phyloP scores from a whole-genome alignment of 2,888 invertebrate genomes.

The Epicampocera succincta region DNA sequence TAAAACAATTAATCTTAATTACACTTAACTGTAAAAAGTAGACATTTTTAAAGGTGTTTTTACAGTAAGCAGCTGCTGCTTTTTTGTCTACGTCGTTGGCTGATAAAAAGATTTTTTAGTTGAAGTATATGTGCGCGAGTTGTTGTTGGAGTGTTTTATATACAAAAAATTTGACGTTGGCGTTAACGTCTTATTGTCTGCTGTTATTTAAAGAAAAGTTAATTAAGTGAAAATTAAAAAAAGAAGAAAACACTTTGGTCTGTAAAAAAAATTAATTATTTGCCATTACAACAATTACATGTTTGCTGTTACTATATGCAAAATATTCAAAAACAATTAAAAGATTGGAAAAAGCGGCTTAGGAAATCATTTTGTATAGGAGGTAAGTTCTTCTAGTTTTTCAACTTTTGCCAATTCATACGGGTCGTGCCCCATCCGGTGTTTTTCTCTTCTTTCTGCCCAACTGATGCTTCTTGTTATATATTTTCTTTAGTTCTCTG shows the following conservation, averaged over 20 bases:
- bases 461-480: conserved; percentile 46
- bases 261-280: not conserved
- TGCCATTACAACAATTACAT: conserved; percentile 1
- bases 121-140: conserved; percentile 35
- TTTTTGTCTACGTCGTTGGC: conserved; percentile 14
- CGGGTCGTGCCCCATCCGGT: conserved; percentile 67
- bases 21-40: too few relatives aligned
- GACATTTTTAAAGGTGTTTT: not conserved
- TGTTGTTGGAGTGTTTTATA: conserved; percentile 39
- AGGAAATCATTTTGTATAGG: conserved; percentile 61
- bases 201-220: conserved; percentile 38
- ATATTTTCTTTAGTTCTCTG: conserved; percentile 51
- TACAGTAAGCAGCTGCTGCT: conserved; percentile 29
- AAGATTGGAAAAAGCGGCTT: conserved; percentile 61
- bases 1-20: not conserved
- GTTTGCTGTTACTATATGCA: conserved; percentile 48
- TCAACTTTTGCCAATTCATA: conserved; percentile 33
- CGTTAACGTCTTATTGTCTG: conserved; percentile 54
- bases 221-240: conserved; percentile 3
- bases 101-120: conserved; percentile 8
- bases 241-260: too few relatives aligned
- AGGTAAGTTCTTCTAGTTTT: conserved; percentile 46
- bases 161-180: conserved; percentile 42
- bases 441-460: conserved; percentile 48
- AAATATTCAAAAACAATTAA: conserved; percentile 61